Base-by-base conservation (phyloP, 2,888 invertebrate genomes). In the Macrophya annulata region DNA sequence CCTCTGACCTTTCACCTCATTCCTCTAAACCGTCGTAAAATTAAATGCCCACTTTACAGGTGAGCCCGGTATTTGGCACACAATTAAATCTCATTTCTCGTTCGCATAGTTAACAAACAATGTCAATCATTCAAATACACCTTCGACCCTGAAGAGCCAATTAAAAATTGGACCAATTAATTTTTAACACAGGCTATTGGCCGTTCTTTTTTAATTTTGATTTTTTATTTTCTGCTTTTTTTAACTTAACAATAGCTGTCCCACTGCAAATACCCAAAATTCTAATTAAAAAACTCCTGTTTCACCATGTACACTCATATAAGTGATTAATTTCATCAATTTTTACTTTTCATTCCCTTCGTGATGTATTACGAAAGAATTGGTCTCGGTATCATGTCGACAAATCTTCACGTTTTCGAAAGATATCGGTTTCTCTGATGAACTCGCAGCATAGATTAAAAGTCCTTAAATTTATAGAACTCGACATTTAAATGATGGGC, bases 71-170 rank as follows among this genome's bases (percentile, higher is more conserved):
- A 76, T 76, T 74, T 48, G 25, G 76, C 43, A 37, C 12, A 48
- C 76, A 76, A 76, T 45, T 25, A 76, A 76, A 76, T 76, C 76
- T 25, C 76, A 25, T 76, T 71, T 43, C 71, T 71, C 71, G 71
- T 71, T 71, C 40, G 40, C 71, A 71, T 76, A 76, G 48, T 76
- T 76, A 76, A 76, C 76, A 48, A 76, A 76, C 48, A 76, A 76
- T 76, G 76, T 76, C 76, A 76, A 76, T 76, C 76, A 48, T 76
- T 43, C 40, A 6, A 76, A 76, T 76, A 76, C 25, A 48, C 43
- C 21, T 48, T 48, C 74, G 9, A 12, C 45, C 45, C 21, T 48
- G 25, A 15, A 25, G 40, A 25, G 15, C 76, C 76, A 76, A 76
- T 76, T 76, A 76, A 48, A 76, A 76, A 48, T 76, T 48, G 76